phyloP scores from a whole-genome alignment of 2,797 vertebrate species.

The Linurgus olivaceus region DNA sequence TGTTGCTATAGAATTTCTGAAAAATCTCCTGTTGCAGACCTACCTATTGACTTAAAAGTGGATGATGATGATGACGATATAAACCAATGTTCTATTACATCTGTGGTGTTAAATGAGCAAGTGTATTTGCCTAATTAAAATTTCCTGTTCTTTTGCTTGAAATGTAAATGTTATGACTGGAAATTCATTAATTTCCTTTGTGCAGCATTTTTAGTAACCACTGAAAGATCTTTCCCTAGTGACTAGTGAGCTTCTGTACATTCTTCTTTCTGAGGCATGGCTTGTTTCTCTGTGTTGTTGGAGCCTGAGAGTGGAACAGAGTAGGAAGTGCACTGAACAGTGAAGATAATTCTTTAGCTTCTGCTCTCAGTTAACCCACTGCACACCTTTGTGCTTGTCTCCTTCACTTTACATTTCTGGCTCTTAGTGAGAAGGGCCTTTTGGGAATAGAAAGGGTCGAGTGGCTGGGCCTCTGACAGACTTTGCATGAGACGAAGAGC shows the following conservation, averaged over 20 bases:
- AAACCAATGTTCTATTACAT: not conserved
- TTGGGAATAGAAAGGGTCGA: not conserved
- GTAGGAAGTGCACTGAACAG: not conserved
- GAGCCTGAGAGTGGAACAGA: not conserved
- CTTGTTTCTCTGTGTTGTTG: not conserved
- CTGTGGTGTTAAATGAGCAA: not conserved
- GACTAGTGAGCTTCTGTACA: not conserved
- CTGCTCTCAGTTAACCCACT: not conserved
- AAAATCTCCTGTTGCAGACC: not conserved
- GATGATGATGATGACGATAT: not conserved
- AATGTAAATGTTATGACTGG: conserved; percentile 27
- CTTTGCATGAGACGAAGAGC: not conserved
- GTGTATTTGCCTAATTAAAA: not conserved
- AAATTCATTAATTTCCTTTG: conserved; percentile 16
- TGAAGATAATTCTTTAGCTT: not conserved
- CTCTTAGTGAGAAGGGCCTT: not conserved
- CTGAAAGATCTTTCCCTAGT: not conserved
- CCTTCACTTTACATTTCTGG: not conserved
- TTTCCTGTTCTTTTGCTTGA: not conserved
- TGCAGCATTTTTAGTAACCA: not conserved
- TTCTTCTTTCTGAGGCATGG: not conserved
- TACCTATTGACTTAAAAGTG: not conserved
- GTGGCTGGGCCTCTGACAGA: not conserved
- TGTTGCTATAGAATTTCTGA: not conserved
- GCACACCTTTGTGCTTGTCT: not conserved